Conservation (phyloP, 2,888 invertebrate genomes). For the Agriopis aurantiaria region DNA sequence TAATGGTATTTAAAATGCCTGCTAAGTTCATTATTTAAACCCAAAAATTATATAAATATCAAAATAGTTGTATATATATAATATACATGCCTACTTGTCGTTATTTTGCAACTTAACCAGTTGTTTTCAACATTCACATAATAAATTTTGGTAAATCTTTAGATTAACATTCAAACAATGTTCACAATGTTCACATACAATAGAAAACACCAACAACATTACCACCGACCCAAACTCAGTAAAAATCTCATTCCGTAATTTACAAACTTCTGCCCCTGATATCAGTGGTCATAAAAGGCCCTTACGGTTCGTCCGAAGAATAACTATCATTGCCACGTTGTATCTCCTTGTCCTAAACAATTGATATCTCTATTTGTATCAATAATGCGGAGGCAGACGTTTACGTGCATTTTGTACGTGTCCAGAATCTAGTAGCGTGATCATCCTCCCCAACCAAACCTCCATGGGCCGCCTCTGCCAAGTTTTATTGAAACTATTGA, state of each 20-base stretch:
- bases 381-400: conserved; percentile 82
- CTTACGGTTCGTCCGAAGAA: conserved; percentile 66
- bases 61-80: no score
- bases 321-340: conserved; percentile 77
- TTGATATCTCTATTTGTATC: conserved; percentile 86
- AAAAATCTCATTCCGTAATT: conserved; percentile 65
- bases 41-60: no score
- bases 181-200: conserved; percentile 30
- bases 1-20: no score
- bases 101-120: no score
- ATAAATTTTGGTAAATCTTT: background rate
- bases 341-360: conserved; percentile 82
- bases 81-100: no score
- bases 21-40: no score
- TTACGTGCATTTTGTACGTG: conserved; percentile 83
- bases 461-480: conserved; percentile 51
- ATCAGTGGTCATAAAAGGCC: conserved; percentile 66
- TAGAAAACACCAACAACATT: background rate
- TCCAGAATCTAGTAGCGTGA: conserved; percentile 69
- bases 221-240: conserved; percentile 53
- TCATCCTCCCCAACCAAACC: conserved; percentile 54
- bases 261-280: conserved; percentile 63
- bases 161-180: conserved; percentile 39
- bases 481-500: conserved; percentile 72
- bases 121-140: no score